A percentile compares a stretch with the other conserved stretches of the same genome.
These are phyloP conservation scores for Calliphora vicina DNA, from an alignment of 1,140 invertebrate species.

Conservation along the genomic window DNA sequence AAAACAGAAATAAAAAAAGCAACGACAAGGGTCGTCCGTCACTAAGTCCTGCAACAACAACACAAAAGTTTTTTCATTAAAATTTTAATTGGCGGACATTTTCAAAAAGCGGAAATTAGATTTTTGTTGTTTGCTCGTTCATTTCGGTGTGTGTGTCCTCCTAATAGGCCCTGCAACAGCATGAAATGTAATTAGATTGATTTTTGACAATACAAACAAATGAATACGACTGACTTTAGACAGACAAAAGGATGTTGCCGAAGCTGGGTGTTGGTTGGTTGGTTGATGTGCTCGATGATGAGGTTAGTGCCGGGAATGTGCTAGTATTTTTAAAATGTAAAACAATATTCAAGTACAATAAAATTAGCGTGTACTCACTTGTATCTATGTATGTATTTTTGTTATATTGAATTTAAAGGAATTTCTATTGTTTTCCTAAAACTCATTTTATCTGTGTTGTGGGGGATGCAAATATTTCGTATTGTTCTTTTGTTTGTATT, in stretches of 20 bases:
- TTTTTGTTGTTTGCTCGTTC: slow-evolving; percentile 11
- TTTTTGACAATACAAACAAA: slow-evolving; percentile 17
- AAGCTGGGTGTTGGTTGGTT: neutral
- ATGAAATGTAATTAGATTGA: slow-evolving; percentile 29
- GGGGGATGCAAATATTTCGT: neutral
- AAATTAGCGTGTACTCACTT: too few relatives aligned
- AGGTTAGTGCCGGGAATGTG: too few relatives aligned
- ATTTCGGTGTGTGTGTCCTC: too few relatives aligned
- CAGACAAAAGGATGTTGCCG: neutral
- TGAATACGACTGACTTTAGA: neutral
- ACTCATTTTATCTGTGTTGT: too few relatives aligned
- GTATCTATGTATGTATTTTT: too few relatives aligned
- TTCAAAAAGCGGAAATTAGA: slow-evolving; percentile 51
- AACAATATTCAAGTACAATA: too few relatives aligned
- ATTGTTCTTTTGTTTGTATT: neutral
- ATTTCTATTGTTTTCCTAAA: neutral
- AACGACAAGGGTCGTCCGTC: slow-evolving; percentile 23
- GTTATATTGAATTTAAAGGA: slow-evolving; percentile 21
- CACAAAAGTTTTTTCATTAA: slow-evolving; percentile 61
- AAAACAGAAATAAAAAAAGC: neutral
- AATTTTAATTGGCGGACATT: slow-evolving; percentile 62
- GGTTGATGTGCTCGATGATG: too few relatives aligned
- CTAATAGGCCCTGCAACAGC: slow-evolving; percentile 6
- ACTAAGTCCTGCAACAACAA: slow-evolving; percentile 13
- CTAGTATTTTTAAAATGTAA: too few relatives aligned